phyloP scores from a whole-genome alignment of 2,797 vertebrate species.

The Sebastes nivosus region DNA sequence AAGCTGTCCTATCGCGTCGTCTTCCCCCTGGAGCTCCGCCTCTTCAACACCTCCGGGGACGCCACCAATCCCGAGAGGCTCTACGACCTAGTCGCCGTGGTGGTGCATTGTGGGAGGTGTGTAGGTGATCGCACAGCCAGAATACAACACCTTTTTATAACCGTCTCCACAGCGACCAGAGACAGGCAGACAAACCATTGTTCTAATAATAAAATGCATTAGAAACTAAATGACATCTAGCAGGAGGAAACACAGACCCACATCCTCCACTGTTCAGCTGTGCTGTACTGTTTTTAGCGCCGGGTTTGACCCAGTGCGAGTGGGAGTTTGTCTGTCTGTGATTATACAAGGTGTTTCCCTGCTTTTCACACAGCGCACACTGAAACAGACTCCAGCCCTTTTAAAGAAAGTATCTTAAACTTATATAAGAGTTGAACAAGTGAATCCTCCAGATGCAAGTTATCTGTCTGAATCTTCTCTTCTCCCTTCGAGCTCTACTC shows the following conservation, averaged over 20 bases:
- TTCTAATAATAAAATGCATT: constrained; percentile 21
- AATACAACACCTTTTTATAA: not conserved
- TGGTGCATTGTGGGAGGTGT: constrained; percentile 97
- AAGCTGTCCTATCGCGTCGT: constrained; percentile 97
- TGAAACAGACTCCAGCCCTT: constrained; percentile 2
- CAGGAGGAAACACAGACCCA: not conserved
- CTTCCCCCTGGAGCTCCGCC: constrained; percentile 94
- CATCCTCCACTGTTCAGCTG: not conserved
- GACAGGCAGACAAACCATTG: not conserved
- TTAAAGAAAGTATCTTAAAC: not conserved
- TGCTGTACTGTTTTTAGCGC: not conserved
- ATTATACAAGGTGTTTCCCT: constrained; percentile 38
- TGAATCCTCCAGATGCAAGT: not conserved
- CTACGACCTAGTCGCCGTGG: constrained; percentile 95
- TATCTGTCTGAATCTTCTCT: not conserved
- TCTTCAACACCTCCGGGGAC: constrained; percentile 96
- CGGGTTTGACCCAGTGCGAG: constrained; percentile 8
- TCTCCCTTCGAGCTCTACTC: not conserved
- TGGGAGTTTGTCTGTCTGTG: constrained; percentile 29
- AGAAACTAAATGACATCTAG: not conserved
- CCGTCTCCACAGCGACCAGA: constrained; percentile 8
- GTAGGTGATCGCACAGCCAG: constrained; percentile 21
- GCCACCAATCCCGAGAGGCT: constrained; percentile 89
- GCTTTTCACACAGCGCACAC: not conserved
- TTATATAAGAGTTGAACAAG: not conserved